Percentiles rank a stretch among this genome's conserved stretches.
Conservation (phyloP, 2,797 vertebrate species). For the Dermochelys coriacea region DNA sequence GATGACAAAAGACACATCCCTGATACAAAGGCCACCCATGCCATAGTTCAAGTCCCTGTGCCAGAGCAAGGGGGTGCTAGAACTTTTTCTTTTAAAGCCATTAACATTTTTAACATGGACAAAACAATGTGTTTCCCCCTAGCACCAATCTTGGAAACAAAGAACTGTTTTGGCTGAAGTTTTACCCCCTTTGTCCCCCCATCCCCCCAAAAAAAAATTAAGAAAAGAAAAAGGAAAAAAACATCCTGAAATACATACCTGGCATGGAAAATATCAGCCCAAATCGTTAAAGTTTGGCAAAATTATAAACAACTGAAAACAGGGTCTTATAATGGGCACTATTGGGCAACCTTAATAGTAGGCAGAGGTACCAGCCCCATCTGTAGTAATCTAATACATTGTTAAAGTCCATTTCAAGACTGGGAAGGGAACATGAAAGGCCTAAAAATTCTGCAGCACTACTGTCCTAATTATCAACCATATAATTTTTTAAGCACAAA, state of each 20-base stretch:
- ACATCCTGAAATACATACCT: not conserved
- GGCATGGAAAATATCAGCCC: not conserved
- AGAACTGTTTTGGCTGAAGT: not conserved
- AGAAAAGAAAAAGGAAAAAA: not conserved
- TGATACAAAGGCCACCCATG: not conserved
- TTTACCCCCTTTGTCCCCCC: not conserved
- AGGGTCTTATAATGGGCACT: not conserved
- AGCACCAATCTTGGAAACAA: not conserved
- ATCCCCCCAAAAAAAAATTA: rapidly evolving
- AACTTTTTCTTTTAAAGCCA: not conserved
- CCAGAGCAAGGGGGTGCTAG: not conserved
- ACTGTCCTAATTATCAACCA: conserved; percentile 15
- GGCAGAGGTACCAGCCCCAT: not conserved
- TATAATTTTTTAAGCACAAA: not conserved
- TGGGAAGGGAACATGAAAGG: not conserved
- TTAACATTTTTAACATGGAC: not conserved
- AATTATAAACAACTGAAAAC: not conserved
- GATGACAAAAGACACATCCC: not conserved
- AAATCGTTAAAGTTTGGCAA: not conserved
- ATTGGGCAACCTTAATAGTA: not conserved
- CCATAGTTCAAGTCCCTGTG: not conserved
- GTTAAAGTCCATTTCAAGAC: not conserved
- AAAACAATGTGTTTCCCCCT: not conserved
- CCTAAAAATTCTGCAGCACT: not conserved
- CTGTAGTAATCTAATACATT: not conserved